Base-by-base conservation (phyloP, 2,888 invertebrate species). In the Archips xylosteana region DNA sequence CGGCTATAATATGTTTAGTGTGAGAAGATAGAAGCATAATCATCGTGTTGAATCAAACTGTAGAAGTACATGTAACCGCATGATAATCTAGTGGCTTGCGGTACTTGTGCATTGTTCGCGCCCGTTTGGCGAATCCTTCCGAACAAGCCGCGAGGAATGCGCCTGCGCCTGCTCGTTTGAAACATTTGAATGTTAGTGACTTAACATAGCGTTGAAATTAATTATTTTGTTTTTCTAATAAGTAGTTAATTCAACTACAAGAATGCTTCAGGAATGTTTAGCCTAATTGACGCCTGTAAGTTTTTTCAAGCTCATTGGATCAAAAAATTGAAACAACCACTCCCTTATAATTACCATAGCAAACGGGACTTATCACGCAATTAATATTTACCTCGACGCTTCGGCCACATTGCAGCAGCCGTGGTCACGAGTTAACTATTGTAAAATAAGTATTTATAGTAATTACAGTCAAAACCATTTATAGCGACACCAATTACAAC, bases 31-130 rank as follows among this genome's bases (percentile, higher is more conserved):
- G 60, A n/a, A 36, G 39, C 39, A 54, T 54, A 9, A 54, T 34
- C 39, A 2, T 36, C 8, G 9, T 39, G 34, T 36, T 60, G 60
- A 60, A 60, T 60, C 39, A 39, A 60, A 60, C n/a, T 60, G n/a
- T n/a, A 39, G n/a, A 60, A 60, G 39, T 60, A 39, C 34, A n/a
- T 61, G 32, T 61, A 45, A 65, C 69, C 64, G 64, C 69, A 65
- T 54, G 49, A 64, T 42, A 45, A 76, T 78, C 78, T 72, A 75
- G 77, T 76, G 71, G 77, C 77, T 80, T 82, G 80, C 80, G 81
- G 82, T 80, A 80, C 80, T 78, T 76, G 76, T 64, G 77, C 77
- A 79, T 82, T 82, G 83, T 82, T 78, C 75, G 75, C 77, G 77
- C 74, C 74, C 75, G 77, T 66, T 78, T 74, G 68, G 76, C 76